A percentile compares a stretch with the other conserved stretches of the same genome.
These are phyloP conservation scores for Drosophila histrio DNA, from an alignment of 2,888 invertebrate genomes.

Conservation along the genomic window DNA sequence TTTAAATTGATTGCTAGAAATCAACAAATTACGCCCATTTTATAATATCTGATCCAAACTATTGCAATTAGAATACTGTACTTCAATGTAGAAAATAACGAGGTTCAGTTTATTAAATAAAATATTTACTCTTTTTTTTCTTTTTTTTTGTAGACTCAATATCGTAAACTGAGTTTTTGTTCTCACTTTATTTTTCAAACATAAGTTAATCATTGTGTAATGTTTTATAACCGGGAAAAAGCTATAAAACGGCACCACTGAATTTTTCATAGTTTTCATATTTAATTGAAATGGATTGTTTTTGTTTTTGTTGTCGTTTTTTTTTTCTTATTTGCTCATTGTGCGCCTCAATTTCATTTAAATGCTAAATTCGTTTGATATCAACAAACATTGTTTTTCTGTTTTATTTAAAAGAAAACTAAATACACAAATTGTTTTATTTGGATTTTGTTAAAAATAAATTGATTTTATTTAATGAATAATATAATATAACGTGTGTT, in stretches of 20 bases:
- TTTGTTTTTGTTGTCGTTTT: slow-evolving; percentile 21
- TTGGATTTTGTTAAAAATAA: slow-evolving; percentile 53
- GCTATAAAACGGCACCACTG: slow-evolving; percentile 77
- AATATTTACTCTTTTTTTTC: slow-evolving; percentile 29
- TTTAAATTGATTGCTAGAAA: too few species aligned
- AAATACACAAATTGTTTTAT: slow-evolving; percentile 31
- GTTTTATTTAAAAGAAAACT: slow-evolving; percentile 15
- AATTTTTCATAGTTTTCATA: slow-evolving; percentile 47
- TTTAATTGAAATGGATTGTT: slow-evolving; percentile 31
- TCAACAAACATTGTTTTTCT: slow-evolving; percentile 30
- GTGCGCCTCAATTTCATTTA: slow-evolving; percentile 68
- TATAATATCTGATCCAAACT: background rate
- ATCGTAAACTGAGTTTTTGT: slow-evolving; percentile 55
- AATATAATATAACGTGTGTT: slow-evolving; percentile 37
- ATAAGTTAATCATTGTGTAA: slow-evolving; percentile 45
- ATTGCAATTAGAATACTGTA: slow-evolving; percentile 10
- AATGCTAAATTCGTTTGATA: slow-evolving; percentile 55
- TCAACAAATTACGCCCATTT: too few species aligned
- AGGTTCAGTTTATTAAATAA: slow-evolving; percentile 29
- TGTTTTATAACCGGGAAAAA: slow-evolving; percentile 62
- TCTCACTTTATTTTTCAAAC: slow-evolving; percentile 60
- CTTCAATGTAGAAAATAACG: background rate
- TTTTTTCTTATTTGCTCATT: slow-evolving; percentile 38
- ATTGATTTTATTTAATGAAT: slow-evolving; percentile 49
- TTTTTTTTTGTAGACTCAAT: slow-evolving; percentile 58